Conservation (phyloP, 2,888 invertebrate species). For the Ornithoptera alexandrae region DNA sequence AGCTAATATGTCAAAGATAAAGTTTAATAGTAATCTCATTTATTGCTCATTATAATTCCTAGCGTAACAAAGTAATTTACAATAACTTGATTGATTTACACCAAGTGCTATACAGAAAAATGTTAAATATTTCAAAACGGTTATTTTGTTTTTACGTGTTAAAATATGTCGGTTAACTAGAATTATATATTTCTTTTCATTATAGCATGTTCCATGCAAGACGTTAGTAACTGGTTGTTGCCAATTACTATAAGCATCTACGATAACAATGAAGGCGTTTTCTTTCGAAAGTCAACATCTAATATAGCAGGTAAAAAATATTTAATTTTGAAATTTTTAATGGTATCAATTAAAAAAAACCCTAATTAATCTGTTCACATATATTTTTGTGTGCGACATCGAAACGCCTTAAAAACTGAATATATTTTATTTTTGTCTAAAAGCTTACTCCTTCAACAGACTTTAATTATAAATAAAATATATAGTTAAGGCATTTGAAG, state of each 20-base stretch:
- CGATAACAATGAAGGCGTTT: constrained; percentile 50
- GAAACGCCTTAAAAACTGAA: too few relatives aligned
- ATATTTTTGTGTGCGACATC: too few relatives aligned
- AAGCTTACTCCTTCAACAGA: neutral
- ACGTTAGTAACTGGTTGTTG: constrained; percentile 42
- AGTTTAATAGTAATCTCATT: too few relatives aligned
- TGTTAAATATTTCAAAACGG: too few relatives aligned
- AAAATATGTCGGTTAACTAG: too few relatives aligned
- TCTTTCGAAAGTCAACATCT: constrained; percentile 45
- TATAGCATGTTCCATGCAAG: constrained; percentile 60
- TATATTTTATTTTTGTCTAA: too few relatives aligned
- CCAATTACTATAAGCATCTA: constrained; percentile 37
- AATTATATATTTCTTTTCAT: constrained; percentile 16
- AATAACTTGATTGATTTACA: too few relatives aligned
- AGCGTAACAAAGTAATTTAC: too few relatives aligned
- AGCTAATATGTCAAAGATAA: too few relatives aligned
- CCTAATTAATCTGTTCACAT: neutral
- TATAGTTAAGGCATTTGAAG: neutral
- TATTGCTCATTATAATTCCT: too few relatives aligned
- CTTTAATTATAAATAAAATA: neutral
- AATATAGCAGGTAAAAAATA: constrained; percentile 49
- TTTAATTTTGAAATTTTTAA: neutral
- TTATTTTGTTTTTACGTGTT: too few relatives aligned
- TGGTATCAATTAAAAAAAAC: neutral
- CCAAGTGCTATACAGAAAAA: too few relatives aligned